A percentile compares a stretch with the other conserved stretches of the same genome.
These are phyloP conservation scores for Perca schrenkii DNA, from an alignment of 2,113 vertebrate species.

Conservation along the genomic window DNA sequence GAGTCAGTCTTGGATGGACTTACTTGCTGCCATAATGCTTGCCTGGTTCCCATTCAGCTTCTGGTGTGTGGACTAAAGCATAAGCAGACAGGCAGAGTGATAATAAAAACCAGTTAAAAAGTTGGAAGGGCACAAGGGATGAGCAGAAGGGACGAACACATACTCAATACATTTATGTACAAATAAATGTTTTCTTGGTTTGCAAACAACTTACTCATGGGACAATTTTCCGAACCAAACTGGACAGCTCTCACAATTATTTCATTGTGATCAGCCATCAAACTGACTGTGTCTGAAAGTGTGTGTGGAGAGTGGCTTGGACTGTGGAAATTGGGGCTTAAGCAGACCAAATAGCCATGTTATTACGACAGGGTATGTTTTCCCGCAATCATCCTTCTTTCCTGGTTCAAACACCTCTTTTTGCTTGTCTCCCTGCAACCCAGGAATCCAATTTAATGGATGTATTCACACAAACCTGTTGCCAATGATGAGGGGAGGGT, in stretches of 20 bases:
- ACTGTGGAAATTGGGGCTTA: constrained; percentile 74
- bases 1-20: constrained; percentile 40
- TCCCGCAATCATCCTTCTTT: constrained; percentile 64
- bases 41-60: constrained; percentile 32
- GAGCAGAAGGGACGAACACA: constrained; percentile 23
- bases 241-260: constrained; percentile 50
- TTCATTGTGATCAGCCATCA: constrained; percentile 71
- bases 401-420: constrained; percentile 68
- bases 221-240: constrained; percentile 44
- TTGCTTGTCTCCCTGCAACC: constrained; percentile 74
- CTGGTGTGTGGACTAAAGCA: constrained; percentile 27
- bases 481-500: constrained; percentile 56
- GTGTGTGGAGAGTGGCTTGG: constrained; percentile 58
- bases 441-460: constrained; percentile 84
- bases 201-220: constrained; percentile 45
- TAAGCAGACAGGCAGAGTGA: constrained; percentile 23
- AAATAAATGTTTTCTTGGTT: constrained; percentile 55
- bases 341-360: constrained; percentile 74
- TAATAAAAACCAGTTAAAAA: constrained; percentile 46
- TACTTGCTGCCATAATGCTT: constrained; percentile 29
- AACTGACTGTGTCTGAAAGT: constrained; percentile 77
- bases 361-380: constrained; percentile 73
- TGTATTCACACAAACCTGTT: constrained; percentile 80
- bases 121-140: constrained; percentile 27
- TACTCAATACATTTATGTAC: constrained; percentile 27